phyloP scores from a whole-genome alignment of 2,888 invertebrate genomes.

The Agrilus cyanescens region DNA sequence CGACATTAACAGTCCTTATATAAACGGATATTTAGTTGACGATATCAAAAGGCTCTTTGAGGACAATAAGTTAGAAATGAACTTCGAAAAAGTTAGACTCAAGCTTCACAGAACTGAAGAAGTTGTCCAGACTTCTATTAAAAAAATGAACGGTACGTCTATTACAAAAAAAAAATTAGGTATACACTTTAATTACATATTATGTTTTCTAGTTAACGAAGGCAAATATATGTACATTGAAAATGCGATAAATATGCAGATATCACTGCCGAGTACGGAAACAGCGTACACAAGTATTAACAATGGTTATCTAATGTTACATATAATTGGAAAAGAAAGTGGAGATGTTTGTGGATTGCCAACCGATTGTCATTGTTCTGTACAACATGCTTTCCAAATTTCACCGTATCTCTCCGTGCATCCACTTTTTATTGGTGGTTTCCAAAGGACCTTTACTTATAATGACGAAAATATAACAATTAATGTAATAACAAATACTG shows the following conservation, averaged over 20 bases:
- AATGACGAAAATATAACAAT: conserved; percentile 22
- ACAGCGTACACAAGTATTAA: conserved; percentile 19
- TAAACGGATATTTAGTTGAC: conserved; percentile 26
- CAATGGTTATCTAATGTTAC: conserved; percentile 22
- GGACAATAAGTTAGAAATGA: conserved; percentile 16
- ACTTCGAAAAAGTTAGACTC: conserved; percentile 12
- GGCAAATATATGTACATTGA: conserved; percentile 29
- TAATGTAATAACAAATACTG: conserved; percentile 27
- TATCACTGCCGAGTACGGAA: conserved; percentile 21
- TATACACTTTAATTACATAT: conserved; percentile 6
- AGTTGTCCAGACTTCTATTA: conserved; percentile 20
- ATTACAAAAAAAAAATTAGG: conserved; percentile 15
- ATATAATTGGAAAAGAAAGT: conserved; percentile 22
- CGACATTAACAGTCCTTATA: conserved; percentile 22
- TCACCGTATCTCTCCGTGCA: conserved; percentile 24
- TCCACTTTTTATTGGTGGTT: conserved; percentile 21
- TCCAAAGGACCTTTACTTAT: conserved; percentile 28
- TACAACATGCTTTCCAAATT: conserved; percentile 27
- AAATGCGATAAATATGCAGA: conserved; percentile 24
- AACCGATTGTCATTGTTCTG: conserved; percentile 24
- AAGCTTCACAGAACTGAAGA: too few relatives aligned
- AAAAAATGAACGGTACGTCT: conserved; percentile 17
- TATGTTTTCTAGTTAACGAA: conserved; percentile 22
- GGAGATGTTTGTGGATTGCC: conserved; percentile 25
- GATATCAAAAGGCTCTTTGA: conserved; percentile 20